phyloP scores from a whole-genome alignment of 2,888 invertebrate genomes.

The Drosophila fungiperda region DNA sequence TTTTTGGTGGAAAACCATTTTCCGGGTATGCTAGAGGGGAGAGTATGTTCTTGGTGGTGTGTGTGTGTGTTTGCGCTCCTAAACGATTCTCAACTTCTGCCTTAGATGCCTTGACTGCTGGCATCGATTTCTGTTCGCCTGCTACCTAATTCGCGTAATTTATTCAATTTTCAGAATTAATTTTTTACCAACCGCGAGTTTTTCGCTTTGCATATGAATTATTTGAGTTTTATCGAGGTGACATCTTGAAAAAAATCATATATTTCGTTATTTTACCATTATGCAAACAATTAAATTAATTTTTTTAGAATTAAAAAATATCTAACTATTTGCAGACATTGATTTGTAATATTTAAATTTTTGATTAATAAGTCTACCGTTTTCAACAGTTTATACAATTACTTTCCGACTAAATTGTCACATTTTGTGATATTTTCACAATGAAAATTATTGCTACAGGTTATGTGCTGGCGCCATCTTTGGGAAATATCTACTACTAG shows the following conservation, averaged over 20 bases:
- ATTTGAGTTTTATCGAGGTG: conserved; percentile 38
- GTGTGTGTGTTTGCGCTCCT: conserved; percentile 56
- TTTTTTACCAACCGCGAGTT: conserved; percentile 70
- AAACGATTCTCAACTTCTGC: conserved; percentile 68
- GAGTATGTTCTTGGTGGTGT: conserved; percentile 20
- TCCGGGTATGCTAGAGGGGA: conserved; percentile 42
- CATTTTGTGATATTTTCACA: conserved; percentile 18
- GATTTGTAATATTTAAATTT: neutral
- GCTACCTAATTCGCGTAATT: conserved; percentile 83
- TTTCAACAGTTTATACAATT: neutral
- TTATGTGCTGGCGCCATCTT: neutral
- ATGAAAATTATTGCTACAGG: neutral
- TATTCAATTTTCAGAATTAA: conserved; percentile 83
- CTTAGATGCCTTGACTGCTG: conserved; percentile 45
- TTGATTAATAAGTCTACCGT: neutral
- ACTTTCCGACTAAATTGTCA: conserved; percentile 2
- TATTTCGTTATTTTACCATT: conserved; percentile 1
- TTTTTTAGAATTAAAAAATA: neutral
- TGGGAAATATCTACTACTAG: neutral
- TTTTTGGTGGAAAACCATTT: conserved; percentile 79
- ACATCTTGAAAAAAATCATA: conserved; percentile 10
- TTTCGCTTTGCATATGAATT: conserved; percentile 56
- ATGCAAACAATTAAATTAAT: neutral
- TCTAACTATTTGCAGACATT: neutral
- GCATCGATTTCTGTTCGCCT: conserved; percentile 75